Base-by-base conservation (phyloP, 2,113 vertebrate species). In the Stegostoma tigrinum region DNA sequence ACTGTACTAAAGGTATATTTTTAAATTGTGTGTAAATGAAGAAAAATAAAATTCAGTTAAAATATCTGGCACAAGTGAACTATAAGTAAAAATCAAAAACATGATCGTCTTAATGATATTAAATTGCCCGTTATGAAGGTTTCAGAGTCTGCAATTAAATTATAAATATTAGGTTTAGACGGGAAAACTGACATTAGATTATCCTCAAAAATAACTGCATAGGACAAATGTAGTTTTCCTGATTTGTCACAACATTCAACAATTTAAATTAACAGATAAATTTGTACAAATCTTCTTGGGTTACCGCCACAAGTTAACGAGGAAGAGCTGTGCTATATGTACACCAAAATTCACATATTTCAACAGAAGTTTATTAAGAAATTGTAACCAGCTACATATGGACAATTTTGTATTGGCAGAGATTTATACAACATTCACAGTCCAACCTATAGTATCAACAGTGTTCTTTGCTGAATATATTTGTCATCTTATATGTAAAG, bases 351-450 rank as follows among this genome's bases (percentile, higher is more conserved):
- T 95, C 68, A 48, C 42, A 72, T 72, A 95, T 70, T 95, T 52
- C 24, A 72, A 45, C 45, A 95, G 42, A 30, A 34, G 48, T 45
- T 72, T 95, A 95, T 95, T 72, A 72, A 75, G 89, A 95, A 95
- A 75, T 95, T 95, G 93, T 95, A 52, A 72, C 45, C 68, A 95
- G 45, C 68, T 75, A 72, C 67, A 95, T 45, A 15, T 95, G 94
- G 67, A 70, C 45, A 94, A 70, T 94, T 30, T 68, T 94, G 21
- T 38, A 45, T 95, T 95, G 68, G 93, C 93, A 95, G 67, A 95
- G 23, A 95, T 70, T 72, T 52, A 72, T 95, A 75, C 17, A 95
- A 72, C 24, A 75, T 95, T 72, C 67, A 95, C n/a, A 95, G 12
- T 75, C 68, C 68, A 95, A 95, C 68, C 45, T 72, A 72, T 34